Conservation (phyloP, 2,888 invertebrate species). For the Synanthedon formicaeformis region DNA sequence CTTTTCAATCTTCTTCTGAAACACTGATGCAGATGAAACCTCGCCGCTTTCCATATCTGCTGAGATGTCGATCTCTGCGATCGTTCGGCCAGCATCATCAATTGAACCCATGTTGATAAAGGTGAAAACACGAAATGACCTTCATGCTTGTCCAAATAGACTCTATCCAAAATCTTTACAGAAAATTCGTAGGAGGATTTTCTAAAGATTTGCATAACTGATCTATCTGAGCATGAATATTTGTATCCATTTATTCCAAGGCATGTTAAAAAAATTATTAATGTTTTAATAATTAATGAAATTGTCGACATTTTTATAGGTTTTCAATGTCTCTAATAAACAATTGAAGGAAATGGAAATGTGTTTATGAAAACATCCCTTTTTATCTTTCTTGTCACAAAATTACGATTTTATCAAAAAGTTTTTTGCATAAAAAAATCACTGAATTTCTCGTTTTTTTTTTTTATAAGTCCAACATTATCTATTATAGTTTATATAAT, state of each 20-base stretch:
- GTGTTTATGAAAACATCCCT: too few relatives aligned
- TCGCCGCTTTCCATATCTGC: constrained; percentile 37
- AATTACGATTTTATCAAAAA: too few relatives aligned
- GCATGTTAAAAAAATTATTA: too few relatives aligned
- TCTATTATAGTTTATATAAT: too few relatives aligned
- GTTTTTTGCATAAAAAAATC: too few relatives aligned
- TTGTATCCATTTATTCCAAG: not conserved
- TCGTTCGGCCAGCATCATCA: constrained; percentile 37
- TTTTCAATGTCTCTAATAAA: too few relatives aligned
- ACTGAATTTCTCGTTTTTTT: too few relatives aligned
- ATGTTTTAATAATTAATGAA: too few relatives aligned
- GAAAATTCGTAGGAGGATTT: constrained; percentile 40
- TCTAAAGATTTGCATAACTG: constrained; percentile 24
- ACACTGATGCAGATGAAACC: constrained; percentile 27
- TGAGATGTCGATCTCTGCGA: constrained; percentile 25
- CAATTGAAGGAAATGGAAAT: too few relatives aligned
- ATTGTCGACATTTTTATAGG: too few relatives aligned
- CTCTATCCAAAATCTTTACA: constrained; percentile 31
- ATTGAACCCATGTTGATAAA: constrained; percentile 40
- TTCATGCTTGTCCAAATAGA: constrained; percentile 25
- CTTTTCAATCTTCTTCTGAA: constrained; percentile 26
- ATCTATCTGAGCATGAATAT: constrained; percentile 23
- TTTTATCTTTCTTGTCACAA: too few relatives aligned
- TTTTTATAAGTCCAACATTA: too few relatives aligned
- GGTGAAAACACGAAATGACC: constrained; percentile 49